Percentiles rank a stretch among this genome's conserved stretches.
Evolutionary conservation across 2,113 vertebrate genomes (phyloP).

Genomic region (Ciconia boyciana): DNA sequence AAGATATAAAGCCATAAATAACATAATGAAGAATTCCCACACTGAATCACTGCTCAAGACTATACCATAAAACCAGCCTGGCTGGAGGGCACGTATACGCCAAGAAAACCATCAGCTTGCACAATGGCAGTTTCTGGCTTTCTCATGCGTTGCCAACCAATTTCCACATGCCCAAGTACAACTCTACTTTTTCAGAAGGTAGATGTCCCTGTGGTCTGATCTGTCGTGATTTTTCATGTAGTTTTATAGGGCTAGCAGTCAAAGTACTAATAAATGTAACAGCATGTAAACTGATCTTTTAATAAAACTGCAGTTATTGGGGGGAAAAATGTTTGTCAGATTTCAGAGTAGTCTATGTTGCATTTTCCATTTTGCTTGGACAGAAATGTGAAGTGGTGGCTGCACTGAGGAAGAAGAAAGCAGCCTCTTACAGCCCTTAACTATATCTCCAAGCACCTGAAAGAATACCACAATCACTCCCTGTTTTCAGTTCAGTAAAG

Average conservation of each 20-base stretch:
- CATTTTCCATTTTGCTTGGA: slow-evolving; percentile 48
- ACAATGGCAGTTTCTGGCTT: background rate
- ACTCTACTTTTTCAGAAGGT: background rate
- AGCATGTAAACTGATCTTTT: slow-evolving; percentile 32
- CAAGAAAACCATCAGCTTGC: background rate
- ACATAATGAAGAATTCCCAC: background rate
- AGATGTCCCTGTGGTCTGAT: background rate
- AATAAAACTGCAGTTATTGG: slow-evolving; percentile 24
- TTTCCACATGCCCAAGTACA: background rate
- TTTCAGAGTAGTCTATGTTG: background rate
- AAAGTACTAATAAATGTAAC: slow-evolving; percentile 1
- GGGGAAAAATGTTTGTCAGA: background rate
- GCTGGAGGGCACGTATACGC: background rate
- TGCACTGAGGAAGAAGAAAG: background rate
- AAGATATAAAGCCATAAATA: background rate
- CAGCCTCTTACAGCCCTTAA: background rate
- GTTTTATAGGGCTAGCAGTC: background rate
- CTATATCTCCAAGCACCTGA: slow-evolving; percentile 20
- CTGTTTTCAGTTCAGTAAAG: background rate
- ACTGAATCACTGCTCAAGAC: background rate
- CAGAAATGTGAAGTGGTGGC: background rate
- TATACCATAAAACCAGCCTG: background rate
- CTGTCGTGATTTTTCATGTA: background rate
- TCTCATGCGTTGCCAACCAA: background rate
- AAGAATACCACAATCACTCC: slow-evolving; percentile 14